Evolutionary conservation across 37 sponge, comb jelly and placozoan species (phyloP).

Genomic region (Dysidea cf. avara): DNA sequence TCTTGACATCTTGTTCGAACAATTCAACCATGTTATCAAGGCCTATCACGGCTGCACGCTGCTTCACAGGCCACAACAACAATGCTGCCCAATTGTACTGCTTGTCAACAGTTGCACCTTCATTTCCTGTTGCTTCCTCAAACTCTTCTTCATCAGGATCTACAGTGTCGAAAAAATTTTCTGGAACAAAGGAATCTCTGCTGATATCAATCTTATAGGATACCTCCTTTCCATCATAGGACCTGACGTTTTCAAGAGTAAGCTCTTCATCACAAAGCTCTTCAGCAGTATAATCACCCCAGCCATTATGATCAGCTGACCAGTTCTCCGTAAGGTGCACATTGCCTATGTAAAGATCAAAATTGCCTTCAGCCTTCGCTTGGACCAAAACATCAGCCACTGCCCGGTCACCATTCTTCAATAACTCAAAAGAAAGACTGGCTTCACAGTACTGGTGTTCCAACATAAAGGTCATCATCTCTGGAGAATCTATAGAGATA

Average conservation of each 20-base stretch:
- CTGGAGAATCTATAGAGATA: neutral
- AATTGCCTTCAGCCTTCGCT: neutral
- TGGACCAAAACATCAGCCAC: slow-evolving; percentile 1
- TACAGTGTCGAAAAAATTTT: neutral
- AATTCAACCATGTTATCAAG: too few relatives aligned
- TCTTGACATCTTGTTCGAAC: too few relatives aligned
- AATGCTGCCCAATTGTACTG: slow-evolving; percentile 21
- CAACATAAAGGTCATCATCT: slow-evolving; percentile 13
- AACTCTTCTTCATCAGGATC: slow-evolving; percentile 8
- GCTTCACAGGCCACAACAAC: slow-evolving; percentile 32
- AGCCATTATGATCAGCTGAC: neutral
- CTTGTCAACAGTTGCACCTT: slow-evolving; percentile 17
- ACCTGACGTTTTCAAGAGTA: too few relatives aligned
- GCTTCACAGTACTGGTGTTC: too few relatives aligned
- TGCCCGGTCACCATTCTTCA: slow-evolving; percentile 44
- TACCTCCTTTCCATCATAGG: too few relatives aligned
- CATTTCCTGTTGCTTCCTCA: slow-evolving; percentile 21
- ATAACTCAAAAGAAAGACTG: slow-evolving; percentile 14
- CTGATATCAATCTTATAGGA: too few relatives aligned
- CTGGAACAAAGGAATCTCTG: neutral
- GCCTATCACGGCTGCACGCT: too few relatives aligned
- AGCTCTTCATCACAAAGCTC: neutral
- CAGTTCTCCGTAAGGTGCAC: neutral
- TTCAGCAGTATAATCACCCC: neutral
- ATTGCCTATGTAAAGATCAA: slow-evolving; percentile 28